Evolutionary conservation across 2,113 vertebrate genomes (phyloP), one percentile per base, ranked within the genome.

Genomic region (Lathamus discolor): DNA sequence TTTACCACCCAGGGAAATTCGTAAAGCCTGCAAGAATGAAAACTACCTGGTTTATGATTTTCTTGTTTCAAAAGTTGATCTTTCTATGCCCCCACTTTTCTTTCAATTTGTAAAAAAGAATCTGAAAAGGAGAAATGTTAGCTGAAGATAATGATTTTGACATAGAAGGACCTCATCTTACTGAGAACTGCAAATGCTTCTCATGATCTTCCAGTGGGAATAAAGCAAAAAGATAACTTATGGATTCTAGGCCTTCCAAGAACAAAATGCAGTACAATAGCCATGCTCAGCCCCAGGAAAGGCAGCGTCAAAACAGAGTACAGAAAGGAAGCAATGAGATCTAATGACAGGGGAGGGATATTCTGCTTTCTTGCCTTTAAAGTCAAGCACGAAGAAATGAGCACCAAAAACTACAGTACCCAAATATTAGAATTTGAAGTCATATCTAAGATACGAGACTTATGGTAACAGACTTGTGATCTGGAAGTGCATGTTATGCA

Each of bases 141-240:
- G 96, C 78, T 77, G 79, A 95, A 95, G 92, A 95, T 97, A 97
- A 97, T 97, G 91, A 95, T 96, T 96, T 94, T 96, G 96, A 96
- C 94, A 97, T 66, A 93, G 89, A 92, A 90, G n/a, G 67, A 67
- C 81, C 59, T 96, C 87, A 63, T 95, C 78, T 93, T 97, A 90
- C 80, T 87, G 83, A 94, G 80, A 92, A 83, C 64, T 57, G 69
- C 27, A 95, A 95, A 96, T 94, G 54, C 77, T 86, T 95, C 66
- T 54, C 48, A 88, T 87, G 52, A 27, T 95, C 33, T 95, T 97
- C 90, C 90, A 79, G 62, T 83, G 86, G 79, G 77, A 96, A 92
- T 94, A 95, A 92, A 95, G 28, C 20, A 39, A 92, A 96, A 96
- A 94, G 80, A 72, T 90, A 95, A 64, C 54, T 92, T 84, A 83